Conservation (phyloP, 2,113 vertebrate species). For the Ranitomeya imitator region DNA sequence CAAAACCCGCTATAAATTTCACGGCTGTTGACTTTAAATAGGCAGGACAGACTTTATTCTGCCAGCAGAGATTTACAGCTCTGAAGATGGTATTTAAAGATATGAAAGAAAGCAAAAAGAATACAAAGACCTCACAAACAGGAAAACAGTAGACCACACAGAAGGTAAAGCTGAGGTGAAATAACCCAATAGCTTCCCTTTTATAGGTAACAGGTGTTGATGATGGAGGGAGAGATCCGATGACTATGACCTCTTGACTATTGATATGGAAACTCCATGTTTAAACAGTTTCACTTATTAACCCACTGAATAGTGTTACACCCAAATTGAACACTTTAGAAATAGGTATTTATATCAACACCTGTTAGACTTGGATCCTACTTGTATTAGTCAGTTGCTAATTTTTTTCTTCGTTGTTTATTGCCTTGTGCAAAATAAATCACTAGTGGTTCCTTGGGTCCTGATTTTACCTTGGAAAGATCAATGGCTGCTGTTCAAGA, state of each 20-base stretch:
- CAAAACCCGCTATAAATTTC: slow-evolving; percentile 19
- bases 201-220: not conserved
- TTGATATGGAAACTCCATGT: not conserved
- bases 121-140: not conserved
- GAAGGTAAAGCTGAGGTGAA: slow-evolving; percentile 15
- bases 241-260: not conserved
- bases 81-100: not conserved
- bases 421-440: not conserved
- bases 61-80: slow-evolving; percentile 31
- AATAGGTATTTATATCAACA: not conserved
- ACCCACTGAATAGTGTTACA: not conserved
- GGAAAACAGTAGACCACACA: not conserved
- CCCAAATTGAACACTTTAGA: not conserved
- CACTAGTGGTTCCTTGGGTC: not conserved
- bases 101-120: not conserved
- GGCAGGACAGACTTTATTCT: not conserved
- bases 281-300: not conserved
- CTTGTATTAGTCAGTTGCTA: no score
- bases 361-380: no score
- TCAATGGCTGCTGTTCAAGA: no score
- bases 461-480: not conserved
- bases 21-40: slow-evolving; percentile 42
- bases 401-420: not conserved
- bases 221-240: not conserved
- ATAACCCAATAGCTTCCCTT: no score